A percentile compares a stretch with the other conserved stretches of the same genome.
These are phyloP conservation scores for Corythoichthys intestinalis DNA, from an alignment of 2,113 vertebrate species.

Conservation along the genomic window DNA sequence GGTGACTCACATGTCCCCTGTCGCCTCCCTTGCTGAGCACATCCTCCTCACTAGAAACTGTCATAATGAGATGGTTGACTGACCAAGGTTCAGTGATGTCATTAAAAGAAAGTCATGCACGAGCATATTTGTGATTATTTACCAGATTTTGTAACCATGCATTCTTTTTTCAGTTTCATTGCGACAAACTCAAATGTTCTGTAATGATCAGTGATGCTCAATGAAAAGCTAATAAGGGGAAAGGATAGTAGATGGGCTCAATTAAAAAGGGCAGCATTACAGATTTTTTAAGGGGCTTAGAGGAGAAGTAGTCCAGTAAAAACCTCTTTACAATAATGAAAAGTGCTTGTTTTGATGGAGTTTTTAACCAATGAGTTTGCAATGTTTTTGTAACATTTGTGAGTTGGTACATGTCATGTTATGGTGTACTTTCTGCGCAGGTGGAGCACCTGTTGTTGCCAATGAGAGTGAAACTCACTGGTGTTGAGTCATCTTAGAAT, in stretches of 20 bases:
- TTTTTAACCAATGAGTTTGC: too few relatives aligned
- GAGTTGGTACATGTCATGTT: too few relatives aligned
- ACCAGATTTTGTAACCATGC: conserved; percentile 30
- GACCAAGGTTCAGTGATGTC: conserved; percentile 36
- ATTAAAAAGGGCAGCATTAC: too few relatives aligned
- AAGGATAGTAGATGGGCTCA: too few relatives aligned
- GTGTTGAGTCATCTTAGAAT: not conserved
- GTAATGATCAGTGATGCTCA: conserved; percentile 24
- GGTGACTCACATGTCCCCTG: conserved; percentile 40
- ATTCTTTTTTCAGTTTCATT: conserved; percentile 23
- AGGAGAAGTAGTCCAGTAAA: too few relatives aligned
- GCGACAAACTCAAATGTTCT: conserved; percentile 10
- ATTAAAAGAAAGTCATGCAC: conserved; percentile 19
- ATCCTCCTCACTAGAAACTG: conserved; percentile 34
- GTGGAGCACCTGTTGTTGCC: not conserved
- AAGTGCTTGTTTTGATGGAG: too few relatives aligned
- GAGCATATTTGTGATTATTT: conserved; percentile 30
- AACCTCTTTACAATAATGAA: too few relatives aligned
- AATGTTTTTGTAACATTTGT: too few relatives aligned
- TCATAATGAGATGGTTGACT: conserved; percentile 30
- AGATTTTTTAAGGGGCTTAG: too few relatives aligned
- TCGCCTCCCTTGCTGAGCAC: conserved; percentile 20
- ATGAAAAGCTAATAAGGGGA: conserved; percentile 2
- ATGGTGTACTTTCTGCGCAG: too few relatives aligned
- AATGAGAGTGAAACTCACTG: not conserved